phyloP scores from a whole-genome alignment of 2,797 vertebrate genomes.

The Coracias cyanogaster region DNA sequence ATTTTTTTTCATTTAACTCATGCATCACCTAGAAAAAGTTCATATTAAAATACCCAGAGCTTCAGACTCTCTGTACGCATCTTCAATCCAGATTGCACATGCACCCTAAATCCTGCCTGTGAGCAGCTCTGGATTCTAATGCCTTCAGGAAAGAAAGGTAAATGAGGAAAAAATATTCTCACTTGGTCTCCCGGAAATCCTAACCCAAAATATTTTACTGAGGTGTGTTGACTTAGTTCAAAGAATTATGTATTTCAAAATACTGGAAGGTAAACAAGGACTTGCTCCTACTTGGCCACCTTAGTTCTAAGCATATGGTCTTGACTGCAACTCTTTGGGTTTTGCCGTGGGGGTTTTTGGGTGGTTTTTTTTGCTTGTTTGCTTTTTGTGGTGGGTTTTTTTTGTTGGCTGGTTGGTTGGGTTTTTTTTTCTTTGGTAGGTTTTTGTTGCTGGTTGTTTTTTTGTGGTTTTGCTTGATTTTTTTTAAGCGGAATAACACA shows the following conservation, averaged over 20 bases:
- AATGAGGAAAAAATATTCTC: not conserved
- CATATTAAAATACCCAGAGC: not conserved
- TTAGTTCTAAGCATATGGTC: not conserved
- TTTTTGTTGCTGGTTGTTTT: not conserved
- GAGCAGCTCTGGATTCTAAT: not conserved
- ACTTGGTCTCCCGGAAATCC: not conserved
- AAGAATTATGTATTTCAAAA: not conserved
- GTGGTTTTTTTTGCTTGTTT: too few relatives aligned
- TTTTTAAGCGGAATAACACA: not conserved
- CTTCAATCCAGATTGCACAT: not conserved
- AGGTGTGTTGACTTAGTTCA: not conserved
- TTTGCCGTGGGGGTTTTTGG: not conserved
- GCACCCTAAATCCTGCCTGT: not conserved
- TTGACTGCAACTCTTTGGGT: not conserved
- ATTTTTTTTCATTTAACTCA: not conserved
- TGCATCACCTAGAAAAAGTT: not conserved
- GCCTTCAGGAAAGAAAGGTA: not conserved
- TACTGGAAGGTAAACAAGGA: not conserved
- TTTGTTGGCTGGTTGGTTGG: fast-evolving
- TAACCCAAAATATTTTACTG: not conserved
- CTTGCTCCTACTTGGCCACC: not conserved
- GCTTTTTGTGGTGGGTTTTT: not conserved
- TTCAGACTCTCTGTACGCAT: not conserved
- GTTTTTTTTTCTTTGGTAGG: not conserved
- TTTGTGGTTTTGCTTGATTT: not conserved